phyloP scores from a whole-genome alignment of 1,140 invertebrate genomes.

The Laodelphax striatellus region DNA sequence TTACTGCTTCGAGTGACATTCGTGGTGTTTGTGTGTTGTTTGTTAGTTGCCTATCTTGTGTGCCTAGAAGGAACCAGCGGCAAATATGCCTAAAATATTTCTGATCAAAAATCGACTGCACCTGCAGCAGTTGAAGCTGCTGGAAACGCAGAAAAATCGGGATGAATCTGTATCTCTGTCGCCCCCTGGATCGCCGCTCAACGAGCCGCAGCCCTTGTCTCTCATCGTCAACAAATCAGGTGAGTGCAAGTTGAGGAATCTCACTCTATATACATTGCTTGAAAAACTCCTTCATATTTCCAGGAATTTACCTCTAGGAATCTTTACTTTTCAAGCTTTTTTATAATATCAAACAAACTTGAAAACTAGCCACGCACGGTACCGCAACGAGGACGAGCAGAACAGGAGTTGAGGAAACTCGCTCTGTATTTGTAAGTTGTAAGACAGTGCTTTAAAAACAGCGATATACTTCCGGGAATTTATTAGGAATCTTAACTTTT shows the following conservation, averaged over 20 bases:
- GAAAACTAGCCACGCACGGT: too few relatives aligned
- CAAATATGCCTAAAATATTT: slow-evolving; percentile 80
- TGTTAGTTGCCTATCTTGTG: slow-evolving; percentile 6
- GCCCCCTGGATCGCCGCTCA: slow-evolving; percentile 25
- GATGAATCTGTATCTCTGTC: slow-evolving; percentile 15
- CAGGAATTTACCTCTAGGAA: too few relatives aligned
- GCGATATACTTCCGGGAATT: too few relatives aligned
- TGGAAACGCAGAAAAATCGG: slow-evolving; percentile 55
- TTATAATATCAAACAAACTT: too few relatives aligned
- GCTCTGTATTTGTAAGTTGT: too few relatives aligned
- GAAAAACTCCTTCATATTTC: too few relatives aligned
- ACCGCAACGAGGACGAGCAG: too few relatives aligned
- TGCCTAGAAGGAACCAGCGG: slow-evolving; percentile 1
- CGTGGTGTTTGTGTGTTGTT: not conserved
- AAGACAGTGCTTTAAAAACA: too few relatives aligned
- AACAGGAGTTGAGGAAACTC: too few relatives aligned
- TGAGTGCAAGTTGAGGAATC: not conserved
- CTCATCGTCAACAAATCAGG: slow-evolving; percentile 34
- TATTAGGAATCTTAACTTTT: too few relatives aligned
- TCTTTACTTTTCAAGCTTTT: too few relatives aligned
- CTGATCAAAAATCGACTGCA: slow-evolving; percentile 76
- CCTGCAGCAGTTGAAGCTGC: slow-evolving; percentile 69
- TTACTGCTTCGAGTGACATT: slow-evolving; percentile 11
- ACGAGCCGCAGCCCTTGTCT: slow-evolving; percentile 39
- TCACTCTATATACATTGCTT: too few relatives aligned